phyloP scores from a whole-genome alignment of 2,888 invertebrate species.

The Isotomurus palustris region DNA sequence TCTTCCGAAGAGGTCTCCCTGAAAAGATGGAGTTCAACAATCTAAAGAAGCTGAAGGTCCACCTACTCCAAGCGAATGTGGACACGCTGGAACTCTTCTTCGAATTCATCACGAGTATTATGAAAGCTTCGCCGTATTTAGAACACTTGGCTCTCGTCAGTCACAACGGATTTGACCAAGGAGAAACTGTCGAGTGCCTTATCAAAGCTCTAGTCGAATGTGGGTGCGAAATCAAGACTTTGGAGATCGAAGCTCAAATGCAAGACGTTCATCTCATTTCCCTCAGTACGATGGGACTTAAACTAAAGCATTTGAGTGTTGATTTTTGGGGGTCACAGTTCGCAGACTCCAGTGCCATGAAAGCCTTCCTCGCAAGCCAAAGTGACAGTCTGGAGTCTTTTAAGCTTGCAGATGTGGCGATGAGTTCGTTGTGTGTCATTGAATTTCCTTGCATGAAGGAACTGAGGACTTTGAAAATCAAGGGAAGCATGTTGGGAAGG shows the following conservation, averaged over 20 bases:
- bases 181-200: constrained; percentile 19
- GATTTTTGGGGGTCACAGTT: constrained; percentile 38
- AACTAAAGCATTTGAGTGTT: constrained; percentile 16
- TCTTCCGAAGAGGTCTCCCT: constrained; percentile 17
- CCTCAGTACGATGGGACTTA: constrained; percentile 24
- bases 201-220: constrained; percentile 14
- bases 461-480: constrained; percentile 27
- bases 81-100: constrained; percentile 19
- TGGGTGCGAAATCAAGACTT: constrained; percentile 3
- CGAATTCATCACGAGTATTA: constrained; percentile 21
- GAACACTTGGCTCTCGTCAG: constrained; percentile 22
- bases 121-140: constrained; percentile 17
- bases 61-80: constrained; percentile 26
- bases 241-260: constrained; percentile 34
- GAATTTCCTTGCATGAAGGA: constrained; percentile 32
- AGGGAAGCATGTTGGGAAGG: constrained; percentile 34
- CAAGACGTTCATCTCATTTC: constrained; percentile 26
- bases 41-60: constrained; percentile 16
- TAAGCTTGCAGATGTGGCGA: constrained; percentile 33
- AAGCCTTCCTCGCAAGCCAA: constrained; percentile 27
- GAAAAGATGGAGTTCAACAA: constrained; percentile 12
- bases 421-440: constrained; percentile 29
- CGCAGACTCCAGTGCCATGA: constrained; percentile 7
- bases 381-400: constrained; percentile 20
- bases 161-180: constrained; percentile 34